These are phyloP conservation scores for Brachynemurus nebulosus DNA, from an alignment of 2,888 invertebrate genomes.

Conservation along the genomic window DNA sequence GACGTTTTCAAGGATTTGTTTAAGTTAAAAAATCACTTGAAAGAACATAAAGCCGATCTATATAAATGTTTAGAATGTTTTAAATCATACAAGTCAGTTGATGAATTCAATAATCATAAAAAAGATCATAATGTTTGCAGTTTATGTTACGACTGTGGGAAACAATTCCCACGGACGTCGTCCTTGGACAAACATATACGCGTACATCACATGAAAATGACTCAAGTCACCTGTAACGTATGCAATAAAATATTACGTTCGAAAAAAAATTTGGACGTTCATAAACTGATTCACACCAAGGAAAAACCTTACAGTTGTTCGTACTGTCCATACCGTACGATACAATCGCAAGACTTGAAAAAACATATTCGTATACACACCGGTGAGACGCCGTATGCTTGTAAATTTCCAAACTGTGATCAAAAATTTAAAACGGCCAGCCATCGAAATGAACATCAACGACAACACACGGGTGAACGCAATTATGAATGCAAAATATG, in stretches of 20 bases:
- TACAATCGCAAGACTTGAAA: constrained; percentile 20
- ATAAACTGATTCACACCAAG: constrained; percentile 19
- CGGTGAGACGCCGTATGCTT: constrained; percentile 20
- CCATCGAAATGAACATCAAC: constrained; percentile 25
- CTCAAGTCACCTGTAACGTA: neutral
- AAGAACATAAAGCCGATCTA: neutral
- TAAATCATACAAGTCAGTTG: neutral
- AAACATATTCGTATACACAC: constrained; percentile 22
- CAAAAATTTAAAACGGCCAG: constrained; percentile 20
- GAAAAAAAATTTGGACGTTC: constrained; percentile 16
- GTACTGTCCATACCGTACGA: constrained; percentile 20
- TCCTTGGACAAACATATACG: constrained; percentile 19
- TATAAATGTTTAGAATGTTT: neutral
- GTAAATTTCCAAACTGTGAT: constrained; percentile 20
- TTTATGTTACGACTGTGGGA: constrained; percentile 22
- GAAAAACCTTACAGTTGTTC: constrained; percentile 20
- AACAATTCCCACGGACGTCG: constrained; percentile 18
- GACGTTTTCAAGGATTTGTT: no score
- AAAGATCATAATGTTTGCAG: constrained; percentile 17
- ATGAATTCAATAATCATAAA: constrained; percentile 12
- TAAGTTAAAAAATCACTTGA: neutral
- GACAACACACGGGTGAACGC: constrained; percentile 33
- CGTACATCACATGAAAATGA: neutral
- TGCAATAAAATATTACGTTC: neutral
- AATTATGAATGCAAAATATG: constrained; percentile 31